phyloP scores from a whole-genome alignment of 1,140 invertebrate genomes.

The Drosophila trapezifrons region DNA sequence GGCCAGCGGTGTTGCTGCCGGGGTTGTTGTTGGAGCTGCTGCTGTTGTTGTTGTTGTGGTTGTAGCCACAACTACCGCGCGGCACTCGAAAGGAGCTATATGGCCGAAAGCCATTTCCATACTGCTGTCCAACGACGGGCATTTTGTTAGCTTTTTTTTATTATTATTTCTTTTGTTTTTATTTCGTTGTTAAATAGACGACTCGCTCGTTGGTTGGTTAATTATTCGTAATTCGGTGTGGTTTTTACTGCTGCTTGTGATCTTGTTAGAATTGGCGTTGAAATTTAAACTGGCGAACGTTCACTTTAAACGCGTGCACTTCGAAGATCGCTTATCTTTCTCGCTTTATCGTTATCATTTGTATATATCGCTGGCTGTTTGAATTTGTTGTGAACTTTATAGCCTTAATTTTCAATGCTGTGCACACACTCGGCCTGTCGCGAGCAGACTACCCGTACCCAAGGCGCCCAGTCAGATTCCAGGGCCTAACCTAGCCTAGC shows the following conservation, averaged over 20 bases:
- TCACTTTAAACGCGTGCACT: constrained; percentile 72
- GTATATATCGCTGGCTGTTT: constrained; percentile 43
- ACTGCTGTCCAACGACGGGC: constrained; percentile 81
- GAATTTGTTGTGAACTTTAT: constrained; percentile 25
- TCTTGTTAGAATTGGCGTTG: constrained; percentile 53
- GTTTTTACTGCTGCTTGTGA: constrained; percentile 25
- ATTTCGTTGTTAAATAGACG: constrained; percentile 40
- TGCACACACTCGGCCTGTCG: constrained; percentile 56
- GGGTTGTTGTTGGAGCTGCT: constrained; percentile 20
- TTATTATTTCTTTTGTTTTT: constrained; percentile 32
- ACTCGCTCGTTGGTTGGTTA: constrained; percentile 44
- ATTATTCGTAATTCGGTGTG: constrained; percentile 59
- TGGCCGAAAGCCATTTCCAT: constrained; percentile 73
- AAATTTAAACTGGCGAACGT: constrained; percentile 72
- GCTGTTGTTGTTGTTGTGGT: constrained; percentile 25
- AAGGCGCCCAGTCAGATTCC: constrained; percentile 17
- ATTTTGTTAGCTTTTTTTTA: constrained; percentile 74
- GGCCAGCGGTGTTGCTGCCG: constrained; percentile 21
- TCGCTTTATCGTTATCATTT: constrained; percentile 57
- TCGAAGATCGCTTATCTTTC: constrained; percentile 57
- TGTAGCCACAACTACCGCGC: constrained; percentile 63
- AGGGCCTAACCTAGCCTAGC: constrained; percentile 9
- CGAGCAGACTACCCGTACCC: constrained; percentile 21
- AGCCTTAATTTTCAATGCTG: constrained; percentile 67
- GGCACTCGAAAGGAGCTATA: constrained; percentile 83